Evolutionary conservation across 2,797 vertebrate species (phyloP).

Genomic region (Ataeniobius toweri): DNA sequence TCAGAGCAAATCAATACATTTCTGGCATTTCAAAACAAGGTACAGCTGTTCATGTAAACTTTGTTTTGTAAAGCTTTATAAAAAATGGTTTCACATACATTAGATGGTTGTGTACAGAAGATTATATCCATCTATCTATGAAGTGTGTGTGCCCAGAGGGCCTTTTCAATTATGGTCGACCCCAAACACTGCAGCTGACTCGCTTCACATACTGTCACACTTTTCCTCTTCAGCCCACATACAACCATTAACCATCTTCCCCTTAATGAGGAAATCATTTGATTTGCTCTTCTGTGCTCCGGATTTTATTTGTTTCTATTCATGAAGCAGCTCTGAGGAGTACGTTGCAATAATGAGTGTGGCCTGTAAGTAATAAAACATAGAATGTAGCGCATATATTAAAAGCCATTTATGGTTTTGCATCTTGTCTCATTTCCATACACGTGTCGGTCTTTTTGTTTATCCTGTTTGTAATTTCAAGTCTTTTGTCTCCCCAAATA

Average conservation of each 20-base stretch:
- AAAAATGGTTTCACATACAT: no score
- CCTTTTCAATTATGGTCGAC: conserved; percentile 26
- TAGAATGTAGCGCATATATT: conserved; percentile 75
- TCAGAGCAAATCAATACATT: no score
- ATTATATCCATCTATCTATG: no score
- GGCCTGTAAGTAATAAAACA: conserved; percentile 79
- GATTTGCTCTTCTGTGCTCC: conserved; percentile 55
- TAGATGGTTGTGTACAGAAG: no score
- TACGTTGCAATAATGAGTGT: conserved; percentile 66
- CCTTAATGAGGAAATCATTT: conserved; percentile 48
- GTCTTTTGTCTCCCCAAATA: conserved; percentile 11
- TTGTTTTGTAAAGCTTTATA: no score
- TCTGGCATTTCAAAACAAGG: no score
- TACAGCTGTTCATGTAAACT: no score
- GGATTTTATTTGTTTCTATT: conserved; percentile 62
- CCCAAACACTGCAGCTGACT: neutral
- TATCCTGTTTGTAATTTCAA: conserved; percentile 11
- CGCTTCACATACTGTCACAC: conserved; percentile 11
- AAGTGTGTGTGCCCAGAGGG: neutral
- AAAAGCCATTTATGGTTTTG: conserved; percentile 71
- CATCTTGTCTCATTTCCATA: conserved; percentile 53
- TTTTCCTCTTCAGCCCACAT: conserved; percentile 16
- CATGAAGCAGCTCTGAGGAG: conserved; percentile 44
- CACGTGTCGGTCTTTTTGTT: conserved; percentile 3
- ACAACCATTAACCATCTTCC: conserved; percentile 13